A percentile compares a stretch with the other conserved stretches of the same genome.
phyloP scores from a whole-genome alignment of 2,797 vertebrate genomes.

The Thunnus albacares region DNA sequence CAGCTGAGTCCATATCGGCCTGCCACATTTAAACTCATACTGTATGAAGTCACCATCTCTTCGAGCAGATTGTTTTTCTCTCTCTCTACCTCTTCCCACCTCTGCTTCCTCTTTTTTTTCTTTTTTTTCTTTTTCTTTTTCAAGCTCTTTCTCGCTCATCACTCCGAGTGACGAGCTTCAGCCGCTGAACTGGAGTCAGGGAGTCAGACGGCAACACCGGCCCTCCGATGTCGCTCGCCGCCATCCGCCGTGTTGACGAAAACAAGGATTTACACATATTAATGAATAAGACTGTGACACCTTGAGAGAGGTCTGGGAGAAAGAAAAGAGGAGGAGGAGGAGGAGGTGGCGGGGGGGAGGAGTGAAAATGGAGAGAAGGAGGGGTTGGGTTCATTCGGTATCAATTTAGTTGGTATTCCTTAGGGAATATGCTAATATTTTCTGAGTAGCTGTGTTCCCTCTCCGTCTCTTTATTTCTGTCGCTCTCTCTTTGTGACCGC shows the following conservation, averaged over 20 bases:
- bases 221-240: constrained; percentile 77
- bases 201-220: constrained; percentile 90
- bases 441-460: constrained; percentile 90
- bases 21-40: background rate
- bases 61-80: constrained; percentile 69
- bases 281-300: constrained; percentile 92
- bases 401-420: constrained; percentile 96
- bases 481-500: constrained; percentile 86
- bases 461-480: constrained; percentile 71
- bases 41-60: constrained; percentile 82
- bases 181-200: constrained; percentile 90
- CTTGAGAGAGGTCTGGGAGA: constrained; percentile 83
- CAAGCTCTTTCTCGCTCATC: constrained; percentile 68
- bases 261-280: constrained; percentile 92
- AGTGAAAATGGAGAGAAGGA: constrained; percentile 52
- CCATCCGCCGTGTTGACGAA: constrained; percentile 73
- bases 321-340: constrained; percentile 37
- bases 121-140: background rate
- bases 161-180: constrained; percentile 84
- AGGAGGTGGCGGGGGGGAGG: background rate
- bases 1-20: background rate
- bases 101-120: constrained; percentile 75
- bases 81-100: constrained; percentile 78
- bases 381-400: constrained; percentile 79
- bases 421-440: constrained; percentile 89